A percentile compares a stretch with the other conserved stretches of the same genome.
phyloP scores from a whole-genome alignment of 2,888 invertebrate genomes.

The Macrosoma leucophasiata region DNA sequence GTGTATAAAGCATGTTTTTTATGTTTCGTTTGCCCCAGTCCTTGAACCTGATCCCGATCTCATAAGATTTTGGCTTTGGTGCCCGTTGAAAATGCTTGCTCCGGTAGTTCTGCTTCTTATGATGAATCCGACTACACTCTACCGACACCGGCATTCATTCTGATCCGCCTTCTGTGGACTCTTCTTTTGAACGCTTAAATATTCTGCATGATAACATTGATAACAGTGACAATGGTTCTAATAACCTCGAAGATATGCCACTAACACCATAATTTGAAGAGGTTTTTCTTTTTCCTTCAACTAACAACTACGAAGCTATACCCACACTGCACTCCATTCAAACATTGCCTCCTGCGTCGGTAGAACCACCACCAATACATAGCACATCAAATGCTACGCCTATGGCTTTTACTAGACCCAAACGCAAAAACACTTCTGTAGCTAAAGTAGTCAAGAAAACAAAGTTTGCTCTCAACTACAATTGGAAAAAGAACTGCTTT shows the following conservation, averaged over 20 bases:
- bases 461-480: conserved; percentile 10
- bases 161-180: conserved; percentile 14
- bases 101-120: conserved; percentile 4
- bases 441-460: conserved; percentile 17
- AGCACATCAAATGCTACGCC: conserved; percentile 12
- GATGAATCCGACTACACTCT: not conserved
- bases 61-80: conserved; percentile 4
- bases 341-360: conserved; percentile 8
- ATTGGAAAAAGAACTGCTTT: conserved; percentile 9
- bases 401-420: conserved; percentile 16
- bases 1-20: too few relatives aligned
- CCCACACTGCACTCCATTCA: conserved; percentile 21
- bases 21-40: conserved; percentile 1
- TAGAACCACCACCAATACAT: conserved; percentile 8
- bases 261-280: conserved; percentile 17
- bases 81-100: too few relatives aligned
- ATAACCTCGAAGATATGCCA: conserved; percentile 9
- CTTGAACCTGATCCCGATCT: conserved; percentile 1
- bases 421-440: conserved; percentile 19
- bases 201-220: conserved; percentile 15
- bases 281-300: conserved; percentile 18
- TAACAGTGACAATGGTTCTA: conserved; percentile 12
- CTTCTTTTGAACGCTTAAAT: conserved; percentile 18
- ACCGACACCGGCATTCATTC: too few relatives aligned
- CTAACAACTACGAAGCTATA: conserved; percentile 17